phyloP scores from a whole-genome alignment of 2,797 vertebrate species.

The Telmatherina bonti region DNA sequence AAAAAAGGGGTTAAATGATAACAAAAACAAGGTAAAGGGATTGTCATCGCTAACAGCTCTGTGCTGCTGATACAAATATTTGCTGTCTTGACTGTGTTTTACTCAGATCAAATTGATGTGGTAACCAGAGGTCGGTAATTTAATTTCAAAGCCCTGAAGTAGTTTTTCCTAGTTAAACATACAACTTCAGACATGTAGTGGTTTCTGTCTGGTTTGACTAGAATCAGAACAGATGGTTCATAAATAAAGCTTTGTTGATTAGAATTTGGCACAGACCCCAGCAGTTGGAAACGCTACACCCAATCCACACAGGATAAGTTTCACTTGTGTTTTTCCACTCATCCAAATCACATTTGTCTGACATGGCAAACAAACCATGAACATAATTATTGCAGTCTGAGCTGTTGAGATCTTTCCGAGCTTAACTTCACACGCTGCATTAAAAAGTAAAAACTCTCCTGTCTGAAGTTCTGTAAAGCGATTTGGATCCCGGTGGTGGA shows the following conservation, averaged over 20 bases:
- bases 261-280: conserved; percentile 25
- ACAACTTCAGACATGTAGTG: conserved; percentile 47
- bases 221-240: conserved; percentile 42
- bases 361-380: conserved; percentile 15
- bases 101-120: too few species aligned
- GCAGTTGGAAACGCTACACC: conserved; percentile 44
- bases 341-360: conserved; percentile 26
- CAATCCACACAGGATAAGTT: conserved; percentile 16
- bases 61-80: conserved; percentile 9
- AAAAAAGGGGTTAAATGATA: too few species aligned
- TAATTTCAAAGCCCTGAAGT: conserved; percentile 31
- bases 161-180: conserved; percentile 32
- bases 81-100: not conserved
- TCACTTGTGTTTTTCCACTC: conserved; percentile 30
- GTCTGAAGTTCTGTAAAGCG: not conserved
- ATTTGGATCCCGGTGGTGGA: not conserved
- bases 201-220: conserved; percentile 45
- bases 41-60: not conserved
- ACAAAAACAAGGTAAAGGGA: not conserved
- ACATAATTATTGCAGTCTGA: not conserved
- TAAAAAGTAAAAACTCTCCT: not conserved
- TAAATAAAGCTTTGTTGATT: conserved; percentile 53
- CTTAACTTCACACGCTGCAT: not conserved
- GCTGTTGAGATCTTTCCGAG: not conserved
- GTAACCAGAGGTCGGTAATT: conserved; percentile 13